phyloP scores from a whole-genome alignment of 1,140 invertebrate species.

The Oryzaephilus surinamensis region DNA sequence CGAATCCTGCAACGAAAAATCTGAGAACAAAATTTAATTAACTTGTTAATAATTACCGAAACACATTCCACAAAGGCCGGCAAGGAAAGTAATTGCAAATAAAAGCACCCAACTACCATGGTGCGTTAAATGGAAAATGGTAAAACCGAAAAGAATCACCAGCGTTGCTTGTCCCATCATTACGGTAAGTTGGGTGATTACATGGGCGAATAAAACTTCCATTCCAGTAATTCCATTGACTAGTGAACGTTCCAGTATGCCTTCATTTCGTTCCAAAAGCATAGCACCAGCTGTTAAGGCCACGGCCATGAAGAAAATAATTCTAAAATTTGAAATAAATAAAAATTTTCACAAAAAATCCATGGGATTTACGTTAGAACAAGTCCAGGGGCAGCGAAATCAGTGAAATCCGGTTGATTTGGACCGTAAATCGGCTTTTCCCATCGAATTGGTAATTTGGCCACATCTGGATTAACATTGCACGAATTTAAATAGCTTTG shows the following conservation, averaged over 20 bases:
- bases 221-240: constrained; percentile 61
- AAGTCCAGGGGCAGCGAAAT: constrained; percentile 91
- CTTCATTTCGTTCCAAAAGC: constrained; percentile 85
- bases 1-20: constrained; percentile 53
- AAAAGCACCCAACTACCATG: constrained; percentile 69
- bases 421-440: constrained; percentile 66
- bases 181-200: constrained; percentile 78
- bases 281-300: constrained; percentile 87
- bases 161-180: constrained; percentile 76
- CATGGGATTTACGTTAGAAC: constrained; percentile 64
- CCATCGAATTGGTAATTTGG: constrained; percentile 68
- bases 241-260: constrained; percentile 76
- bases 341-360: not conserved
- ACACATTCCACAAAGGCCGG: constrained; percentile 87
- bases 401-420: constrained; percentile 78
- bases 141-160: constrained; percentile 72
- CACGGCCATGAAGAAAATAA: constrained; percentile 87
- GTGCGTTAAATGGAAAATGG: constrained; percentile 70
- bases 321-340: constrained; percentile 49
- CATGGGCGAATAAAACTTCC: constrained; percentile 74
- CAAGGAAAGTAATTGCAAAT: constrained; percentile 63
- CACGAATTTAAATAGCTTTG: constrained; percentile 58
- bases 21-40: not conserved
- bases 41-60: constrained; percentile 46
- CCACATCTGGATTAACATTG: constrained; percentile 65